Conservation (phyloP, 2,888 invertebrate species). For the Dryadula phaetusa region DNA sequence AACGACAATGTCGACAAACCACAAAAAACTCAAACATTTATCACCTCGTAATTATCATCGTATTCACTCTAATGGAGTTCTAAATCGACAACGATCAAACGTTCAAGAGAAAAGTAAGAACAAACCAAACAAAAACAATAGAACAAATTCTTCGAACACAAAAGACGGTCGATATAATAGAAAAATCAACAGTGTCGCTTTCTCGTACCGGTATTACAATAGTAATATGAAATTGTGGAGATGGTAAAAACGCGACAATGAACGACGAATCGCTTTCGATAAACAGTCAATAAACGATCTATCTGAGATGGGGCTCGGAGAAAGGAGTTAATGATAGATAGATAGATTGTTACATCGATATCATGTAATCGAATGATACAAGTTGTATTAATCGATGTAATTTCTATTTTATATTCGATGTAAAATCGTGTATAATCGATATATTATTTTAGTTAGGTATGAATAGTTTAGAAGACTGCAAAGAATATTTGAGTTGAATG, state of each 20-base stretch:
- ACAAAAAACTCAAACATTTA: slow-evolving; percentile 12
- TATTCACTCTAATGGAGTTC: slow-evolving; percentile 28
- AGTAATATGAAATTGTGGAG: slow-evolving; percentile 54
- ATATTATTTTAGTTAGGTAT: no score
- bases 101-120: slow-evolving; percentile 48
- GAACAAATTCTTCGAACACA: slow-evolving; percentile 43
- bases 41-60: slow-evolving; percentile 12
- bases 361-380: slow-evolving; percentile 17
- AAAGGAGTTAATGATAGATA: slow-evolving; percentile 32
- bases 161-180: slow-evolving; percentile 51
- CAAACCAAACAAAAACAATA: slow-evolving; percentile 49
- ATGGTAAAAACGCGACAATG: slow-evolving; percentile 64
- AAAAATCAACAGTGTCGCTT: slow-evolving; percentile 69
- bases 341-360: slow-evolving; percentile 11
- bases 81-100: slow-evolving; percentile 34
- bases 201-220: slow-evolving; percentile 61
- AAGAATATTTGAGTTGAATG: no score
- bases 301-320: slow-evolving; percentile 30
- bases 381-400: slow-evolving; percentile 1
- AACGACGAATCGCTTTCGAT: slow-evolving; percentile 62
- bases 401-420: background rate
- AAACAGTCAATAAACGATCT: slow-evolving; percentile 43
- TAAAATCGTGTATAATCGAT: no score
- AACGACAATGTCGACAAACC: background rate
- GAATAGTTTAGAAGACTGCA: no score